Evolutionary conservation across 2,888 invertebrate genomes (phyloP), one percentile per base, ranked within the genome.

Genomic region (Druceiella hillmani): DNA sequence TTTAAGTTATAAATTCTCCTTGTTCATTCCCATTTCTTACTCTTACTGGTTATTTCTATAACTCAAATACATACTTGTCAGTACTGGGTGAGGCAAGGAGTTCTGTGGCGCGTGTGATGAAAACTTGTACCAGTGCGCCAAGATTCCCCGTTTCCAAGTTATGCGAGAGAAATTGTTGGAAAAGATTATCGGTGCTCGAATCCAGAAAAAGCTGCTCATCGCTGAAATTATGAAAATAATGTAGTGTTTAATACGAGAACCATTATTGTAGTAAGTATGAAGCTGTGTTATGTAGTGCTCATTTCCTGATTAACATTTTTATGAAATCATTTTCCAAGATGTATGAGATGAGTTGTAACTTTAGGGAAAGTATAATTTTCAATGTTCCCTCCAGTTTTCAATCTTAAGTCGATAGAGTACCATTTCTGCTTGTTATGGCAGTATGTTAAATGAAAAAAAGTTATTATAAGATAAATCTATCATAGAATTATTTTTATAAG

Each of bases 91-190:
- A 83, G 0, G 86, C 81, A 36, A 92, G 73, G 44, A 97, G 66
- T 57, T 95, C 93, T 0, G 81, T 77, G 0, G 88, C 83, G 56
- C 91, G 75, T 2, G 81, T 76, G 27, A 93, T 72, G 59, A 94
- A 93, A 9, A 94, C 86, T 45, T 85, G 81, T 17, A 98, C 80
- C 11, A 99, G 64, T 0, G 92, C 80, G 2, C 88, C 85, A 38
- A 97, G 78, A 70, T 99, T 99, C 2, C 92, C 92, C 0, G 94
- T 90, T 47, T 78, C 76, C 6, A 81, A 72, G 63, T 97, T 95
- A 60, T 95, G 93, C 48, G 80, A 78, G 5, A 94, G 62, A 59
- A 89, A 73, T 54, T 79, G 75, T 66, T 87, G 81, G 54, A 88
- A 78, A 47, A 85, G 59, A 0, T 79, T 66, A 51, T 88, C 84